Evolutionary conservation across 2,113 vertebrate genomes (phyloP), one percentile per base, ranked within the genome.

Genomic region (Fulica atra): DNA sequence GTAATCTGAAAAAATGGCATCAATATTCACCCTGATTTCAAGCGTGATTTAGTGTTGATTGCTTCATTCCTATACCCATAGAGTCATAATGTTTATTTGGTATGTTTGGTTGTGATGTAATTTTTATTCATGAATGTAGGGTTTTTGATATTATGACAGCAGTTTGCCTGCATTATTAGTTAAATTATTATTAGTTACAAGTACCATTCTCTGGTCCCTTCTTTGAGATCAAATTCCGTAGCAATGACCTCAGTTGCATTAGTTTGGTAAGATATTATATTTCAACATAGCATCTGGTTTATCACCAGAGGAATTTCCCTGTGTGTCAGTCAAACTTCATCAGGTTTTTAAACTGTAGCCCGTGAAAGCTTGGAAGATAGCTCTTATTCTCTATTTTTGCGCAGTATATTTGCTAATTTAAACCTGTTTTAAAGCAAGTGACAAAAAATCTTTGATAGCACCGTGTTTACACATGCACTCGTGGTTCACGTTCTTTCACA

Each of bases 11-110:
- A 88, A 95, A 95, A 72, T 40, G 8, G 2, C 28, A 46, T 77
- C 4, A 28, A 6, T 88, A 86, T 94, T 94, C 72, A 71, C 56
- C 21, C 72, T 93, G 92, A 81, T 96, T 92, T 93, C 81, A 92
- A 86, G 64, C 79, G 81, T 96, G 92, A 86, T 93, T 93, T 97
- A 83, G 31, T 86, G 76, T 31, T 77, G 85, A 95, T 96, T 92
- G 72, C 76, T 80, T 93, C 42, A 72, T 82, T 95, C 68, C 60
- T 83, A 88, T 38, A 66, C 51, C 50, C 72, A 80, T 14, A 57
- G 35, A 82, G 38, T 89, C 50, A 70, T 78, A 63, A 74, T 68
- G 24, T 70, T n/a, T 69, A 28, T 92, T 92, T 88, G 44, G 28
- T 85, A 36, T 70, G 15, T 77, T 91, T 76, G 33, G 36, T 70